Base-by-base conservation (phyloP, 2,888 invertebrate species). In the Thysanoteuthis rhombus region DNA sequence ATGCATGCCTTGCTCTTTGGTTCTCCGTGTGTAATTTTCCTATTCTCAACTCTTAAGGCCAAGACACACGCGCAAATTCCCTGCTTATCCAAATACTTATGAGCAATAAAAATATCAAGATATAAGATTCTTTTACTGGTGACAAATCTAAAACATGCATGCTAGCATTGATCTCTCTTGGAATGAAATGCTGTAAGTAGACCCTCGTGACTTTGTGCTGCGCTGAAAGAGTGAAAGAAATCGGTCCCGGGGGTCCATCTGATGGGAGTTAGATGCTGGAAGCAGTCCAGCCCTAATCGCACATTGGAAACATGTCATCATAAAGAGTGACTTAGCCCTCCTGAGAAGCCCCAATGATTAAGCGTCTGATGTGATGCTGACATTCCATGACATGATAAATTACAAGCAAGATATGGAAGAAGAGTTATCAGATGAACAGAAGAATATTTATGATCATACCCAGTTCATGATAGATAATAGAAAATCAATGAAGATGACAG, bases 141-240 rank as follows among this genome's bases (percentile, higher is more conserved):
- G 99, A 99, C 97, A 99, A 99, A 97, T 99, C 99, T 91, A 98
- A 98, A 97, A 99, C 99, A 39, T 99, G 99, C 97, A 99, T 99
- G 98, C 99, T 99, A 97, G 99, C 99, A 94, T 99, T 99, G 99
- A 99, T 99, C 96, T 99, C 99, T 94, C 99, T 99, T 45, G 99
- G 99, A 93, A 98, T 99, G 97, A 98, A 98, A 96, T 99, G 99
- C 93, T 99, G 99, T 97, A 99, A 99, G 97, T 99, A 99, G 97
- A 99, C 99, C 94, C 98, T 99, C 94, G 99, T 99, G 97, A 99
- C 99, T 92, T 97, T 99, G 94, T 98, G 99, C 95, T 99, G 99
- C 97, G 99, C 99, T 10, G 99, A 99, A 97, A 98, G 97, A 96
- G 99, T 99, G 52, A 99, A 99, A 97, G 99, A 99, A 97, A 97